Percentiles rank a stretch among this genome's conserved stretches.
phyloP scores from a whole-genome alignment of 2,113 vertebrate genomes.

The Hippocampus guttulatus region DNA sequence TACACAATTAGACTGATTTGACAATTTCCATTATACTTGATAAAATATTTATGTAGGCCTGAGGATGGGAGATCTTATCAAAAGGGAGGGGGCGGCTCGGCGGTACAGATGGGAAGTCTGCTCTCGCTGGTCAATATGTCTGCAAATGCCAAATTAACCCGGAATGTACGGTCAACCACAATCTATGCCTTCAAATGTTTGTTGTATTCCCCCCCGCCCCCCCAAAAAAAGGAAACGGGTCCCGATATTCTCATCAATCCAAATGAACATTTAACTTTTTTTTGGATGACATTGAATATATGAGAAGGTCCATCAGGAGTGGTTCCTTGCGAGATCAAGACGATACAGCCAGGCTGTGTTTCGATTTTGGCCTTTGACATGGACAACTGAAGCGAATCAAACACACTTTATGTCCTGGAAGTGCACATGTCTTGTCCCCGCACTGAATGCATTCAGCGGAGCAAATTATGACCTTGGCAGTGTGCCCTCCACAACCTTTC shows the following conservation, averaged over 20 bases:
- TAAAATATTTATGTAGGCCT: slow-evolving; percentile 99
- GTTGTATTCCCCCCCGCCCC: not conserved
- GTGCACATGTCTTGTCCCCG: slow-evolving; percentile 25
- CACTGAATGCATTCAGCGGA: slow-evolving; percentile 7
- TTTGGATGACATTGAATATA: not conserved
- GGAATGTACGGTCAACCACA: slow-evolving; percentile 12
- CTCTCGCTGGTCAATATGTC: slow-evolving; percentile 68
- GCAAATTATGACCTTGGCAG: slow-evolving; percentile 11
- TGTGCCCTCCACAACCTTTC: slow-evolving; percentile 17
- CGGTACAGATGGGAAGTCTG: slow-evolving; percentile 91
- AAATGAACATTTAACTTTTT: not conserved
- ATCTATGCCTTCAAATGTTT: not conserved
- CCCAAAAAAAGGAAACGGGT: not conserved
- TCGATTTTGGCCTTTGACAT: slow-evolving; percentile 23
- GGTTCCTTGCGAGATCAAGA: not conserved
- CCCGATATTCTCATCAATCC: not conserved
- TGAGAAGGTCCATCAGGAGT: not conserved
- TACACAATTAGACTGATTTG: slow-evolving; percentile 99
- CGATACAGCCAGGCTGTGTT: not conserved
- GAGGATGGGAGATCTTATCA: slow-evolving; percentile 99
- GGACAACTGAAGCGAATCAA: slow-evolving; percentile 31
- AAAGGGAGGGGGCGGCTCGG: slow-evolving; percentile 84
- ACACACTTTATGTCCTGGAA: slow-evolving; percentile 9
- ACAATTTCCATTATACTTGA: slow-evolving; percentile 99
- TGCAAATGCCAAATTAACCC: slow-evolving; percentile 24